These are phyloP conservation scores for Sebastes melanostomus DNA, from an alignment of 2,797 vertebrate genomes.

Conservation along the genomic window DNA sequence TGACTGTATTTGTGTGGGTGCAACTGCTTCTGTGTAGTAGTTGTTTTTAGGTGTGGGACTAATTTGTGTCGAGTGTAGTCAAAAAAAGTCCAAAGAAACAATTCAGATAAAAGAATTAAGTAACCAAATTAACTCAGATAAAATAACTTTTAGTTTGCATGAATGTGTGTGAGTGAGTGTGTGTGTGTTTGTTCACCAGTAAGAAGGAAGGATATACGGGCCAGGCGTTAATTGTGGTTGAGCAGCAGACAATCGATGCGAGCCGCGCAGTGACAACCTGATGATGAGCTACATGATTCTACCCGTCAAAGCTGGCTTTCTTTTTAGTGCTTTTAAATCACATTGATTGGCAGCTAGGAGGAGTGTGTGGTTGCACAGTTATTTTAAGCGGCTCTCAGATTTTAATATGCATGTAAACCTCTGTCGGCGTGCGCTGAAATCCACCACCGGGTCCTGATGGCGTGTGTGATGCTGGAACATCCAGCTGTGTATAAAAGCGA, in stretches of 20 bases:
- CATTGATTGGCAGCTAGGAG: conserved; percentile 65
- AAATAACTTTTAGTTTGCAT: conserved; percentile 13
- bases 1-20: background rate
- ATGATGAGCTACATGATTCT: conserved; percentile 62
- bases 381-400: conserved; percentile 65
- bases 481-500: conserved; percentile 24
- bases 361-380: conserved; percentile 62
- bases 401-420: conserved; percentile 68
- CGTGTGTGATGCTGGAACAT: conserved; percentile 14
- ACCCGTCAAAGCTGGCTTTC: conserved; percentile 50
- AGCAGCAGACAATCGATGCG: conserved; percentile 63
- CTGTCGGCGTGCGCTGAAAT: conserved; percentile 29
- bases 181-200: conserved; percentile 2
- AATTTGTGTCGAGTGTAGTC: background rate
- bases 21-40: background rate
- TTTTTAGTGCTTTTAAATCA: conserved; percentile 64
- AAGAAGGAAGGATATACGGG: conserved; percentile 41
- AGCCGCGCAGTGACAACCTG: conserved; percentile 63
- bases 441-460: conserved; percentile 17
- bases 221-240: conserved; percentile 65
- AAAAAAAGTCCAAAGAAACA: background rate
- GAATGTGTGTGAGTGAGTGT: background rate
- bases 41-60: background rate
- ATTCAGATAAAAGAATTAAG: background rate
- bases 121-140: background rate